A percentile compares a stretch with the other conserved stretches of the same genome.
These are phyloP conservation scores for Molossus alvarezi DNA, from an alignment of 2,797 vertebrate species.

Conservation along the genomic window DNA sequence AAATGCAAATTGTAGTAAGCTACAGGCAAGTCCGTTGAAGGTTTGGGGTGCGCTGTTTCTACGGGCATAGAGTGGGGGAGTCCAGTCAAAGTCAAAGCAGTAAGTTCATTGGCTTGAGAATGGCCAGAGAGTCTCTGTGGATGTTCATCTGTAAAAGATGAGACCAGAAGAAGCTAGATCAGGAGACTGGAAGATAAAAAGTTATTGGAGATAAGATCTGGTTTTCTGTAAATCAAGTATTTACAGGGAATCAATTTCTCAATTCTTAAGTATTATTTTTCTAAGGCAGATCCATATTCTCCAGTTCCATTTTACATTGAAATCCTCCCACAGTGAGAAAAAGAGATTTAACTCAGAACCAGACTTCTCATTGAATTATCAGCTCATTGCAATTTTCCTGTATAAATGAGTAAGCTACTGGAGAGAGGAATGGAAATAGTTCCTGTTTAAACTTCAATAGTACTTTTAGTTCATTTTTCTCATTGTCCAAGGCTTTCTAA, in stretches of 20 bases:
- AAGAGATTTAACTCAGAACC: constrained; percentile 45
- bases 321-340: constrained; percentile 6
- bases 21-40: not conserved
- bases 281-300: not conserved
- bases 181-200: no score
- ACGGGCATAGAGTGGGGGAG: not conserved
- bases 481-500: not conserved
- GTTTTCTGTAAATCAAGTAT: not conserved
- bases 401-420: constrained; percentile 44
- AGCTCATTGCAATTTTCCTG: constrained; percentile 28
- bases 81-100: not conserved
- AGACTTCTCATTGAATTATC: constrained; percentile 6
- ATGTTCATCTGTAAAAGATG: not conserved
- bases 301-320: not conserved
- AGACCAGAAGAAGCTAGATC: no score
- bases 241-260: not conserved
- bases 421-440: not conserved
- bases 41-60: not conserved
- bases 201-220: not conserved
- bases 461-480: constrained; percentile 18
- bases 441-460: constrained; percentile 56
- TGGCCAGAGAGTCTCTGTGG: not conserved
- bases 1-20: not conserved
- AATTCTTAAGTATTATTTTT: not conserved
- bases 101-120: not conserved